Evolutionary conservation across 2,888 invertebrate genomes (phyloP), one percentile per base, ranked within the genome.

Genomic region (Acanthosepion lycidas): DNA sequence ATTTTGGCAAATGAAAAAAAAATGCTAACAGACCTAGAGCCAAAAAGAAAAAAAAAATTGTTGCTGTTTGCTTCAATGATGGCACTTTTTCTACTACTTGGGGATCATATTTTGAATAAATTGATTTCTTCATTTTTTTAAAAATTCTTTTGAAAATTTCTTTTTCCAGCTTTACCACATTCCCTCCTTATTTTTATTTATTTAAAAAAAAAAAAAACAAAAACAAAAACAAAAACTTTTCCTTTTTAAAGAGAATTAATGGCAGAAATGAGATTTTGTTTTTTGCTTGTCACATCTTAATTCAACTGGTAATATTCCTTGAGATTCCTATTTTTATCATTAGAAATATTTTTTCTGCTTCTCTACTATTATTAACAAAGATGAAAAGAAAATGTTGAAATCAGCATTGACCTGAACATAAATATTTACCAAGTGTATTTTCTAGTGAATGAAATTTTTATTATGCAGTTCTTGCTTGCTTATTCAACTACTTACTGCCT

Each of bases 1-100:
- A n/a, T 78, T 78, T 78, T 78, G n/a, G 78, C n/a, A 78, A 78
- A 78, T 78, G 78, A 78, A 78, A 78, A 78, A n/a, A n/a, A 78
- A 78, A n/a, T 33, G 33, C 78, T 78, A 78, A 78, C 78, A n/a
- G n/a, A 33, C 78, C n/a, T 78, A 78, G n/a, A 78, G n/a, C 23
- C 20, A 64, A 28, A 64, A 64, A 26, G n/a, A 33, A 78, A 78
- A n/a, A n/a, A 78, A 78, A 78, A n/a, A 15, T 78, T 33, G 15
- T 78, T 78, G 78, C 78, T 78, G n/a, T 78, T 78, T 78, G 78
- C 78, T 78, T n/a, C 78, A 78, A 78, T 78, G 78, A 78, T 78
- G 78, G 18, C 78, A 78, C 78, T 78, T 78, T 78, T 78, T 78
- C n/a, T 78, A 78, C 78, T 78, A 78, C 78, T 78, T 78, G 78